Percentiles rank a stretch among this genome's conserved stretches.
These are phyloP conservation scores for Melitaea cinxia DNA, from an alignment of 1,140 invertebrate species.

Conservation along the genomic window DNA sequence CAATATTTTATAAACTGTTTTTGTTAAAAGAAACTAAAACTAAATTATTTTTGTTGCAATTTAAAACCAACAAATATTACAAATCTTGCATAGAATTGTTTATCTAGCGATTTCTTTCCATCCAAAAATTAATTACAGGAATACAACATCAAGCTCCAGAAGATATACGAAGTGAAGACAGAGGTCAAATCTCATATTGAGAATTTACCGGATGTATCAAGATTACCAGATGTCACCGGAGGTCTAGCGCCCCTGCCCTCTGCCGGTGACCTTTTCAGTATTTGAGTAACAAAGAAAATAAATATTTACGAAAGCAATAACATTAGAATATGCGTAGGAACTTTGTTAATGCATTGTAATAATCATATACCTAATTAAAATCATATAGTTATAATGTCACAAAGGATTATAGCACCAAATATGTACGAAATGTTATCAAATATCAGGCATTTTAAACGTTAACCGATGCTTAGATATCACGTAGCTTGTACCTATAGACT, in stretches of 20 bases:
- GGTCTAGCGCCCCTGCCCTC: conserved; percentile 95
- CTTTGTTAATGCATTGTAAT: not conserved
- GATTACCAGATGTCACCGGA: conserved; percentile 94
- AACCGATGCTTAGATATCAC: too few species aligned
- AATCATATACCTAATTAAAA: not conserved
- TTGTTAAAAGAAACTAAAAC: too few species aligned
- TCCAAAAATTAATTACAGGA: conserved; percentile 51
- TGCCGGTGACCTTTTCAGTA: conserved; percentile 95
- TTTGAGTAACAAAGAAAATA: conserved; percentile 49
- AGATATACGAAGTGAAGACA: conserved; percentile 90
- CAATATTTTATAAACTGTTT: too few species aligned
- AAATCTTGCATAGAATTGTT: not conserved
- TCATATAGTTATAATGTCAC: not conserved
- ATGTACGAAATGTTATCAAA: too few species aligned
- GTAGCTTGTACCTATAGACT: too few species aligned
- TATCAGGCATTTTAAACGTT: too few species aligned
- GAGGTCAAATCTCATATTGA: conserved; percentile 96
- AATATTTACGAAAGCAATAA: conserved; percentile 15
- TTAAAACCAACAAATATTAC: too few species aligned
- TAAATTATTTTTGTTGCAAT: too few species aligned
- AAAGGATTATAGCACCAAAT: too few species aligned
- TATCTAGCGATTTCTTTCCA: not conserved
- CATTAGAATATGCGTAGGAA: conserved; percentile 8
- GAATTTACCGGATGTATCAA: conserved; percentile 95
- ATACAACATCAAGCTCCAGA: conserved; percentile 89